Evolutionary conservation across 2,888 invertebrate genomes (phyloP).

Genomic region (Argynnis bischoffii): DNA sequence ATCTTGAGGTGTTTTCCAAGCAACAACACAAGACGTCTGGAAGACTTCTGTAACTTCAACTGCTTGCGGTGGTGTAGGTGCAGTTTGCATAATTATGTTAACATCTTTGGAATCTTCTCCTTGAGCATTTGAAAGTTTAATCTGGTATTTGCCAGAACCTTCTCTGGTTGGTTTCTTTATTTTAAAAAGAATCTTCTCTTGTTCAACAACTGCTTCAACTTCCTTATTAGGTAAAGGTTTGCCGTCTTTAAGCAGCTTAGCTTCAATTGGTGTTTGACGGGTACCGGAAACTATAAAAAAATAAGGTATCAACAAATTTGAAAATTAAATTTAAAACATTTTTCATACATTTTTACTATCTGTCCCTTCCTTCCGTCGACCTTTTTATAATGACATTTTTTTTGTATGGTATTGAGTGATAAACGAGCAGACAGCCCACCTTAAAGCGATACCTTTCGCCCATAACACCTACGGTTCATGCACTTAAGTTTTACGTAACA

Average conservation of each 20-base stretch:
- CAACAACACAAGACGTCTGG: conserved; percentile 92
- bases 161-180: conserved; percentile 95
- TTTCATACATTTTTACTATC: not conserved
- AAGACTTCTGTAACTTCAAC: conserved; percentile 93
- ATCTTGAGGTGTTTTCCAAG: conserved; percentile 93
- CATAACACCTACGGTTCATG: no score
- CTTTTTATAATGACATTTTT: no score
- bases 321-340: not conserved
- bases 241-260: conserved; percentile 95
- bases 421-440: no score
- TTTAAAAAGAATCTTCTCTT: conserved; percentile 94
- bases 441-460: no score
- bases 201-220: conserved; percentile 94
- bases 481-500: no score
- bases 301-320: not conserved
- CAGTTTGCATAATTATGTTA: conserved; percentile 92
- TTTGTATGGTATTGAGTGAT: no score
- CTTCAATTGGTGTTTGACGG: conserved; percentile 93
- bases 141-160: conserved; percentile 94
- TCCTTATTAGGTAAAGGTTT: conserved; percentile 94
- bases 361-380: no score
- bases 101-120: conserved; percentile 95
- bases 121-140: conserved; percentile 95
- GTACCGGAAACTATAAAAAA: conserved; percentile 89
- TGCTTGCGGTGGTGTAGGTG: conserved; percentile 92